phyloP scores from a whole-genome alignment of 2,113 vertebrate genomes.

The Egretta garzetta region DNA sequence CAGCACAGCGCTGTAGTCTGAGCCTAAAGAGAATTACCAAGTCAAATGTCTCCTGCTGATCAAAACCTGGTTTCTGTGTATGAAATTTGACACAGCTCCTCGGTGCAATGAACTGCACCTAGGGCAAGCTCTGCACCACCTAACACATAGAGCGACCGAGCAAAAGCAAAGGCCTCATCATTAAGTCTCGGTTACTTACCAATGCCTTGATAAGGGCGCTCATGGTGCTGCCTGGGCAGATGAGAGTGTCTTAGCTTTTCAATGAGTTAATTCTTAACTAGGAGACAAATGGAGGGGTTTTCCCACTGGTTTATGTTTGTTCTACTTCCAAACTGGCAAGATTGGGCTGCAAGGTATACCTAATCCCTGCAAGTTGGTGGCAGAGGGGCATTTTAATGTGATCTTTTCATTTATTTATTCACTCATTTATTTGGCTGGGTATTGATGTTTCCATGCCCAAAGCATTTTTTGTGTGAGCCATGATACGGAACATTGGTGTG shows the following conservation, averaged over 20 bases:
- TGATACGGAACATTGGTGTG: accelerated
- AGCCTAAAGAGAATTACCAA: background rate
- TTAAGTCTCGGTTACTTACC: background rate
- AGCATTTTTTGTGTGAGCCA: accelerated
- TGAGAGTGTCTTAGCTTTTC: background rate
- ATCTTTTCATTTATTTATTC: background rate
- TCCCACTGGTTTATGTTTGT: background rate
- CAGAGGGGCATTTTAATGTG: background rate
- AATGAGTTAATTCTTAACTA: background rate
- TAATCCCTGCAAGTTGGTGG: background rate
- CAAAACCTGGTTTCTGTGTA: background rate
- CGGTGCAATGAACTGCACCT: background rate
- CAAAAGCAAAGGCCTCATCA: background rate
- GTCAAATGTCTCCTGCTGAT: accelerated
- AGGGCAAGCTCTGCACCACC: background rate
- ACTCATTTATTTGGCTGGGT: background rate
- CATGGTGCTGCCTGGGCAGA: background rate
- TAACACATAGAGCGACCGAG: background rate
- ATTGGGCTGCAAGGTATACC: background rate
- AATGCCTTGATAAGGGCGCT: background rate
- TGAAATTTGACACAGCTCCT: background rate
- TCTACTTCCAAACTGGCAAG: background rate
- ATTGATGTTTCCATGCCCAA: background rate
- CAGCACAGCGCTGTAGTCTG: background rate
- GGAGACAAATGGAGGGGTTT: background rate